Percentiles rank a stretch among this genome's conserved stretches.
Conservation (phyloP, 2,797 vertebrate species). For the Sebastes baramenuke region DNA sequence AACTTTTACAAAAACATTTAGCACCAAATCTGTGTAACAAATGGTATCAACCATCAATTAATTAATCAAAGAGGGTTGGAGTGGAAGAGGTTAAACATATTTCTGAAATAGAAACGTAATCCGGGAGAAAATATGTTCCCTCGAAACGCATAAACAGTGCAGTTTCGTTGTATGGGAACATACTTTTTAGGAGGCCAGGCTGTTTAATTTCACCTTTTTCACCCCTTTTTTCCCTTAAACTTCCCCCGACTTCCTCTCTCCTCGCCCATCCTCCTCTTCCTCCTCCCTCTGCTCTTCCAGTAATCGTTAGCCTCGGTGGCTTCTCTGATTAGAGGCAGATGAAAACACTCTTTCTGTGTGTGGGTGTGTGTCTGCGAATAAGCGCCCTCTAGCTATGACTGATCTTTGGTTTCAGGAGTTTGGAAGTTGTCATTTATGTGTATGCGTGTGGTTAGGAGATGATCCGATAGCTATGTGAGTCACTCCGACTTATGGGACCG, state of each 20-base stretch:
- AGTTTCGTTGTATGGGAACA: not conserved
- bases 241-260: not conserved
- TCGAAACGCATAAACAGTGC: too few relatives aligned
- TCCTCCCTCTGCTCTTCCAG: constrained; percentile 52
- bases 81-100: too few relatives aligned
- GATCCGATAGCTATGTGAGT: constrained; percentile 68
- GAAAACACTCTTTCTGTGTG: constrained; percentile 37
- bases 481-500: constrained; percentile 62
- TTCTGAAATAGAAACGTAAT: too few relatives aligned
- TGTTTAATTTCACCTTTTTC: constrained; percentile 23
- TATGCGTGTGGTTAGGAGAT: constrained; percentile 63
- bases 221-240: not conserved
- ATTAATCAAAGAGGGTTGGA: too few relatives aligned
- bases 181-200: not conserved
- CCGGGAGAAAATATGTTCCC: too few relatives aligned
- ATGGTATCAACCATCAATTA: too few relatives aligned
- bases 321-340: constrained; percentile 73
- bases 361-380: constrained; percentile 10
- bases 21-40: too few relatives aligned
- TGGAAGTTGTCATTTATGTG: constrained; percentile 56
- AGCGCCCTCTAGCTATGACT: constrained; percentile 44
- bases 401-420: constrained; percentile 62
- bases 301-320: constrained; percentile 63
- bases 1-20: too few relatives aligned
- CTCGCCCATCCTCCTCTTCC: not conserved